Evolutionary conservation across 2,888 invertebrate genomes (phyloP).

Genomic region (Pachliopta kotzebuea): DNA sequence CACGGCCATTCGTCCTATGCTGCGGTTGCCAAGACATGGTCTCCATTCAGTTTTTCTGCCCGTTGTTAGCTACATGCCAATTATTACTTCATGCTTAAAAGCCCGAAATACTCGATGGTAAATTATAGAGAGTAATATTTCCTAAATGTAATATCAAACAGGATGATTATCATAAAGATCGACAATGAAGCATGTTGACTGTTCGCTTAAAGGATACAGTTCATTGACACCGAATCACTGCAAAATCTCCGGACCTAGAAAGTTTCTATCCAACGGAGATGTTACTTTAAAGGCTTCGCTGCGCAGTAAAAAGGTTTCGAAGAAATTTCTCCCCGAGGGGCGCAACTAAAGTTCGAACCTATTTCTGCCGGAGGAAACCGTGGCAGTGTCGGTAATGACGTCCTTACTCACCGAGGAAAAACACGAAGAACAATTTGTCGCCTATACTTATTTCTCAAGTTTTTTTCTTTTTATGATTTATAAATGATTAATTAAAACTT

Average conservation of each 20-base stretch:
- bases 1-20: too few species aligned
- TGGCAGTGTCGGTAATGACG: slow-evolving; percentile 14
- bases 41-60: too few species aligned
- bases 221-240: slow-evolving; percentile 7
- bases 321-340: slow-evolving; percentile 21
- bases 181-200: too few species aligned
- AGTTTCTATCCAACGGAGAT: slow-evolving; percentile 25
- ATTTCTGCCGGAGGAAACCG: slow-evolving; percentile 8
- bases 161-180: too few species aligned
- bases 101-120: too few species aligned
- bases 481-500: too few species aligned
- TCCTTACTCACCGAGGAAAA: neutral
- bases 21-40: too few species aligned
- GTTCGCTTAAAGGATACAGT: neutral
- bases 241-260: slow-evolving; percentile 17
- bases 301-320: slow-evolving; percentile 23
- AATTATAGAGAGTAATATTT: too few species aligned
- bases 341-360: slow-evolving; percentile 17
- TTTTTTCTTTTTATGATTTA: too few species aligned
- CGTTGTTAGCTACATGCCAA: too few species aligned
- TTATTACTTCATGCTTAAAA: too few species aligned
- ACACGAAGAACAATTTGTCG: slow-evolving; percentile 5
- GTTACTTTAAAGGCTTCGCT: slow-evolving; percentile 29
- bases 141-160: too few species aligned
- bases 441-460: neutral